Conservation (phyloP, 1,140 invertebrate species). For the Trypoxylus dichotomus region DNA sequence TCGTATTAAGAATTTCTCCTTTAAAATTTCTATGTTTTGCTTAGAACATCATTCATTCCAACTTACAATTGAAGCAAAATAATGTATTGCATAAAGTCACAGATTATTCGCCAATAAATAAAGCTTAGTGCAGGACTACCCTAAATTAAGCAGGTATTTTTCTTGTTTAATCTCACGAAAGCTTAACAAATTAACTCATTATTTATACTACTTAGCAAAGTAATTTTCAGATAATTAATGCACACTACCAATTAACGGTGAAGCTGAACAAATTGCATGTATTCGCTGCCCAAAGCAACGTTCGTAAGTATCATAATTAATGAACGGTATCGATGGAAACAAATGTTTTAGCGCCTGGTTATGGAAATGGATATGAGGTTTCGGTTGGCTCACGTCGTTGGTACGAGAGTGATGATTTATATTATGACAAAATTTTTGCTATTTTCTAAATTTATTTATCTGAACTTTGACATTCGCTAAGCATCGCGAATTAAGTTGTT, state of each 20-base stretch:
- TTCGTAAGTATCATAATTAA: background rate
- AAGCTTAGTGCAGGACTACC: no score
- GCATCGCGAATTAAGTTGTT: background rate
- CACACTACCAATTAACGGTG: background rate
- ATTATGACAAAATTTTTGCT: background rate
- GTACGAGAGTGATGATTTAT: background rate
- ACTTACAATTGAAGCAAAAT: no score
- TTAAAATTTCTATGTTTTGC: no score
- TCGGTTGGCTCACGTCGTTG: background rate
- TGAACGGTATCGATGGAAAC: background rate
- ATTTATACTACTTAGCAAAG: background rate
- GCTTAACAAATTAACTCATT: background rate
- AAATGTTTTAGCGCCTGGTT: background rate
- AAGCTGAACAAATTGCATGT: background rate
- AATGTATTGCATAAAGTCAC: no score
- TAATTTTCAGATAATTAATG: background rate
- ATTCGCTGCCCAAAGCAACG: background rate
- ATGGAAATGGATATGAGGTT: background rate
- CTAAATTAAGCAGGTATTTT: no score
- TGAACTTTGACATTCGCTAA: background rate
- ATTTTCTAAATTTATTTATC: background rate
- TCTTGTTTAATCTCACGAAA: background rate
- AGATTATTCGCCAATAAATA: no score
- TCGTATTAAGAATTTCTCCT: no score
- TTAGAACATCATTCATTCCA: no score